These are phyloP conservation scores for Neosilurus mollespiculum DNA, from an alignment of 2,797 vertebrate species.

Conservation along the genomic window DNA sequence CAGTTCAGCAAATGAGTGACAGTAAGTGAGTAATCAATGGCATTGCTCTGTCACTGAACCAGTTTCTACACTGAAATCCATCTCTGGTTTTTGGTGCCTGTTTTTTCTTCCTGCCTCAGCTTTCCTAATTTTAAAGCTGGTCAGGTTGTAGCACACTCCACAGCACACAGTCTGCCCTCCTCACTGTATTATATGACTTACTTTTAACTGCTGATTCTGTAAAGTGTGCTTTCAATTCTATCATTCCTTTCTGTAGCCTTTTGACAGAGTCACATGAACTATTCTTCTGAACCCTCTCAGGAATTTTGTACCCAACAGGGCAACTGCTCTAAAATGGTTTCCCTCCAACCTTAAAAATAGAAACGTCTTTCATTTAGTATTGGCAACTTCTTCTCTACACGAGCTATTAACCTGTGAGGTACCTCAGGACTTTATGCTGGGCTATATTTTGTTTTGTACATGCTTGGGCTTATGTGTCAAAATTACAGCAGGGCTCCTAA, in stretches of 20 bases:
- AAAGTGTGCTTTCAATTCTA: neutral
- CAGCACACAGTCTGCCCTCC: neutral
- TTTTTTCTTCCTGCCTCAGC: neutral
- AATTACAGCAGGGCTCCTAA: neutral
- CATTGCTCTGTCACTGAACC: neutral
- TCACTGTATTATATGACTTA: constrained; percentile 3
- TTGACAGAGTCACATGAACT: neutral
- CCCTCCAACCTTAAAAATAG: neutral
- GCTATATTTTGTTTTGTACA: neutral
- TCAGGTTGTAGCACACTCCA: neutral
- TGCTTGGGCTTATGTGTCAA: neutral
- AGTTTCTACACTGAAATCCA: neutral
- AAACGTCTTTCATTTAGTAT: neutral
- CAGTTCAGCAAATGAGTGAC: no score
- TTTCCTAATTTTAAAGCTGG: neutral
- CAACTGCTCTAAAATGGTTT: neutral
- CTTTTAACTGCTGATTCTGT: neutral
- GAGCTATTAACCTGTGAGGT: neutral
- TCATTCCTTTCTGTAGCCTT: neutral
- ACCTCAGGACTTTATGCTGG: neutral
- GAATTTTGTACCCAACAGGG: neutral
- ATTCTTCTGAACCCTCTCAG: neutral
- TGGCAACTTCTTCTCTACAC: neutral
- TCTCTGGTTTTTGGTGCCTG: neutral
- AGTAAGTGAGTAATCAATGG: neutral